These are phyloP conservation scores for Mus pahari DNA, from an alignment of 2,113 vertebrate genomes.

Conservation along the genomic window DNA sequence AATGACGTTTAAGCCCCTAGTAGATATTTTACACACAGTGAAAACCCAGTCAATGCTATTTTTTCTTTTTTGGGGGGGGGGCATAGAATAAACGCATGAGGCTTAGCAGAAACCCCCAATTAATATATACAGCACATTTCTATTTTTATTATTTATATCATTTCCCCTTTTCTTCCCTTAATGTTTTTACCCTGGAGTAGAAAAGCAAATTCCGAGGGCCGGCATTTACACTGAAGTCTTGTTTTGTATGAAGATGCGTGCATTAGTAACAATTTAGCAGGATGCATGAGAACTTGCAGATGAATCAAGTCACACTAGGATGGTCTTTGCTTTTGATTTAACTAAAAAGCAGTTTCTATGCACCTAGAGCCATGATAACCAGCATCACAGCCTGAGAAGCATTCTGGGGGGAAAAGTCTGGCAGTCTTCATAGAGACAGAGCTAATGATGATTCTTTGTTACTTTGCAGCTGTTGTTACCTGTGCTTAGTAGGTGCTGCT, in stretches of 20 bases:
- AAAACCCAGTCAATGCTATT: background rate
- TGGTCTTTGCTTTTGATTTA: background rate
- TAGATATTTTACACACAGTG: background rate
- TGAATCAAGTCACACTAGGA: background rate
- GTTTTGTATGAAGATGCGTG: background rate
- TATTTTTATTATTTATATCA: background rate
- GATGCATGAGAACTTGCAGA: background rate
- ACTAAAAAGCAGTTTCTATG: background rate
- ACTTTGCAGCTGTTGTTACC: background rate
- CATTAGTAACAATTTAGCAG: background rate
- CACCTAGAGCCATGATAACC: too few species aligned
- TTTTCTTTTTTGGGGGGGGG: conserved; percentile 1
- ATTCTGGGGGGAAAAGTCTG: rapidly evolving
- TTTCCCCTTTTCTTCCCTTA: background rate
- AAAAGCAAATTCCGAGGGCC: background rate
- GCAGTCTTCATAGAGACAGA: background rate
- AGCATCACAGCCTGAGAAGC: background rate
- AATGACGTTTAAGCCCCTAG: background rate
- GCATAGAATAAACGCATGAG: background rate
- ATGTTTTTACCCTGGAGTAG: background rate
- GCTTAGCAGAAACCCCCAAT: conserved; percentile 25
- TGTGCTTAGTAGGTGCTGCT: background rate
- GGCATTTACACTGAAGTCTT: background rate
- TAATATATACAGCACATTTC: background rate
- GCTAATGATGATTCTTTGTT: background rate